A percentile compares a stretch with the other conserved stretches of the same genome.
Evolutionary conservation across 2,888 invertebrate species (phyloP).

Genomic region (Blastobasis adustella): DNA sequence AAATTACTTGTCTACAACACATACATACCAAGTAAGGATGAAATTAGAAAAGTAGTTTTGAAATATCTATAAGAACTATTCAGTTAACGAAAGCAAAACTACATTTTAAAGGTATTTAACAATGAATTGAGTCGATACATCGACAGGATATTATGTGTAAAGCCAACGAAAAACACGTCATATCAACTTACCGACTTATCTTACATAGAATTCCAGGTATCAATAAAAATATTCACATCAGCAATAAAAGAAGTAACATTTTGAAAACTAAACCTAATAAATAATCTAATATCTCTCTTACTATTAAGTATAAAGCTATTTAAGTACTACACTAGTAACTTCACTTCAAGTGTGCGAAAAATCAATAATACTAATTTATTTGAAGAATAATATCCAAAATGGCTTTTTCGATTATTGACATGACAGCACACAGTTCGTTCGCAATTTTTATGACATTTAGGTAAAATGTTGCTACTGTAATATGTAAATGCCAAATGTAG

Average conservation of each 20-base stretch:
- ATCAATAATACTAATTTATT: background rate
- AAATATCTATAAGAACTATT: too few relatives aligned
- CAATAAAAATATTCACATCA: conserved; percentile 30
- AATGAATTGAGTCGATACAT: too few relatives aligned
- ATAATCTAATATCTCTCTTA: background rate
- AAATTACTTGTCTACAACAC: too few relatives aligned
- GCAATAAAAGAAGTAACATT: too few relatives aligned
- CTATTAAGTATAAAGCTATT: background rate
- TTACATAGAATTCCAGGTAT: conserved; percentile 23
- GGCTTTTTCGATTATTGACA: conserved; percentile 37
- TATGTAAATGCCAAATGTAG: too few relatives aligned
- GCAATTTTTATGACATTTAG: too few relatives aligned
- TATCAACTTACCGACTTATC: conserved; percentile 45
- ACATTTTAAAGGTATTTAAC: too few relatives aligned
- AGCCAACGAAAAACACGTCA: conserved; percentile 47
- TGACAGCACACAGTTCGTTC: background rate
- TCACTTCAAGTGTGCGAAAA: background rate
- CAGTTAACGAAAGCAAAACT: too few relatives aligned
- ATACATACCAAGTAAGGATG: too few relatives aligned
- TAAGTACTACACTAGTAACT: background rate
- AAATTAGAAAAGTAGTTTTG: too few relatives aligned
- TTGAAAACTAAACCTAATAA: background rate
- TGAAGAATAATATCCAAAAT: conserved; percentile 35
- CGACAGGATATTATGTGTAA: too few relatives aligned
- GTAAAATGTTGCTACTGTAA: too few relatives aligned